phyloP scores from a whole-genome alignment of 2,888 invertebrate species.

The Isoperla grammatica region DNA sequence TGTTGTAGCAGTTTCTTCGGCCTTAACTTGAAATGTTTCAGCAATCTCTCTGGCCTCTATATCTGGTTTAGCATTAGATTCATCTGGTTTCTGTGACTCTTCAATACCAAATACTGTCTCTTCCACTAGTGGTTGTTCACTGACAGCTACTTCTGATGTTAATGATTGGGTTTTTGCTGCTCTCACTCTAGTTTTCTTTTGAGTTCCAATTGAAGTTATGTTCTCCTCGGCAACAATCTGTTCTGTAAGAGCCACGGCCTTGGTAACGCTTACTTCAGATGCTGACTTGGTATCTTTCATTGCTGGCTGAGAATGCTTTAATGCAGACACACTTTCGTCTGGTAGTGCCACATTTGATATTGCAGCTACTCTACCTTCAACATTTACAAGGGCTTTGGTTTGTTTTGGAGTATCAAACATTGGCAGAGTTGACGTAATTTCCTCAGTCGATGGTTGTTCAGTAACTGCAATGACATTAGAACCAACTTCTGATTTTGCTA shows the following conservation, averaged over 20 bases:
- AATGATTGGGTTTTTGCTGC: background rate
- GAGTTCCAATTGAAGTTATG: background rate
- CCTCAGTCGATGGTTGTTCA: slow-evolving; percentile 11
- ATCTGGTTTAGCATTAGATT: slow-evolving; percentile 19
- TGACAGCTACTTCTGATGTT: slow-evolving; percentile 14
- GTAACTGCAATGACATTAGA: slow-evolving; percentile 21
- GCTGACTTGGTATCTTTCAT: too few species aligned
- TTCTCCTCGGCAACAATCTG: background rate
- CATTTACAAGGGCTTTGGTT: background rate
- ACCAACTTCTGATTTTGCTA: slow-evolving; percentile 9
- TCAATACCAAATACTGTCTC: slow-evolving; percentile 15
- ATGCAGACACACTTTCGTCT: too few species aligned
- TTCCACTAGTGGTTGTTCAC: slow-evolving; percentile 18
- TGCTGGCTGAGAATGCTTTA: too few species aligned
- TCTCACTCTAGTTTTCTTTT: background rate
- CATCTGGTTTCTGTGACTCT: slow-evolving; percentile 8
- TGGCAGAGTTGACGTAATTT: slow-evolving; percentile 13
- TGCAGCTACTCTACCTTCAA: background rate
- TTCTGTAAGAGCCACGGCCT: too few species aligned
- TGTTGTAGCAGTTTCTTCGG: slow-evolving; percentile 17
- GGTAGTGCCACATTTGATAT: too few species aligned
- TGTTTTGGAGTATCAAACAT: background rate
- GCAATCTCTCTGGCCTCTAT: slow-evolving; percentile 23
- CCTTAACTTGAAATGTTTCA: slow-evolving; percentile 18
- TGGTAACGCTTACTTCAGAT: too few species aligned